These are phyloP conservation scores for Drosophila nikananu DNA, from an alignment of 1,140 invertebrate genomes.

Conservation along the genomic window DNA sequence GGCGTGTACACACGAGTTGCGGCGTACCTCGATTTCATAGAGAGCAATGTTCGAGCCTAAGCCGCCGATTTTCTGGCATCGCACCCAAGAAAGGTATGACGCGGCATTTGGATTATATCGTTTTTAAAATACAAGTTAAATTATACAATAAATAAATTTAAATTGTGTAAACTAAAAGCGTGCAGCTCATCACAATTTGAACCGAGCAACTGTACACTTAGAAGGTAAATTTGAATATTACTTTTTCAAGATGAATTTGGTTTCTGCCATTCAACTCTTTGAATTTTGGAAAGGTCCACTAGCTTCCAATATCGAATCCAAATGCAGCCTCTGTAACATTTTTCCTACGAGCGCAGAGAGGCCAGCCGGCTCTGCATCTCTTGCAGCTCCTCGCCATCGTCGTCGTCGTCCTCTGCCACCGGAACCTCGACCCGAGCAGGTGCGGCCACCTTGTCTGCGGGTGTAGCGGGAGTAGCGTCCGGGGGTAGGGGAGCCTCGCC, in stretches of 20 bases:
- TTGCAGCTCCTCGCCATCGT: constrained; percentile 86
- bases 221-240: constrained; percentile 38
- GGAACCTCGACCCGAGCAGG: constrained; percentile 49
- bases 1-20: constrained; percentile 92
- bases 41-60: constrained; percentile 80
- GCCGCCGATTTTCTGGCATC: neutral
- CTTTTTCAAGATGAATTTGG: constrained; percentile 50
- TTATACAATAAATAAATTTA: constrained; percentile 75
- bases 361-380: constrained; percentile 86
- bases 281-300: constrained; percentile 43
- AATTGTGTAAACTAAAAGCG: constrained; percentile 45
- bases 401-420: constrained; percentile 83
- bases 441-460: constrained; percentile 86
- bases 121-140: constrained; percentile 59
- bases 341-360: constrained; percentile 67
- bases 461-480: constrained; percentile 88
- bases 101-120: constrained; percentile 24
- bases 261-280: constrained; percentile 43
- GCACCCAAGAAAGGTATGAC: neutral
- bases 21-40: constrained; percentile 90
- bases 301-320: constrained; percentile 30
- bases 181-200: constrained; percentile 51
- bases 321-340: constrained; percentile 50
- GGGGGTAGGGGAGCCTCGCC: constrained; percentile 94
- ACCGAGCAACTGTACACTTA: constrained; percentile 52